A percentile compares a stretch with the other conserved stretches of the same genome.
Conservation (phyloP, 2,888 invertebrate species). For the Coleophora deauratella region DNA sequence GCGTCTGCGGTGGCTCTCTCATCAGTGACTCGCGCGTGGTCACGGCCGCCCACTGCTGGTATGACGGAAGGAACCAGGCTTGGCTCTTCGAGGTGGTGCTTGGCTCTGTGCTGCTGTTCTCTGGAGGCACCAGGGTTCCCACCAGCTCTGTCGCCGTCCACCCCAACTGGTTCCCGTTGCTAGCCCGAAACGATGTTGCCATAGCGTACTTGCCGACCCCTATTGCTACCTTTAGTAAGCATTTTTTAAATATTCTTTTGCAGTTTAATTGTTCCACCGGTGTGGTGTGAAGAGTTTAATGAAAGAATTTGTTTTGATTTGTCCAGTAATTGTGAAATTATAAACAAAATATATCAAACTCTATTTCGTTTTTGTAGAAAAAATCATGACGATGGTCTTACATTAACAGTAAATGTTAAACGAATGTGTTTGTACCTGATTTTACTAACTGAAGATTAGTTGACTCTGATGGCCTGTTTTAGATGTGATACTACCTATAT, state of each 20-base stretch:
- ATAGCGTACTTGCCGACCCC: slow-evolving; percentile 28
- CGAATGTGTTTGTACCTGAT: too few relatives aligned
- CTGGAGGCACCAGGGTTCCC: slow-evolving; percentile 32
- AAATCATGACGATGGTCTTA: too few relatives aligned
- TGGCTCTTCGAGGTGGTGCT: slow-evolving; percentile 37
- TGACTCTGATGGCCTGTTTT: too few relatives aligned
- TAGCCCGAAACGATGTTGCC: slow-evolving; percentile 37
- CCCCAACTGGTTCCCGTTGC: slow-evolving; percentile 29
- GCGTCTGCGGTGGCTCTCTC: slow-evolving; percentile 41
- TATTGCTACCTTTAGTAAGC: slow-evolving; percentile 29
- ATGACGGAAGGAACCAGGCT: slow-evolving; percentile 38
- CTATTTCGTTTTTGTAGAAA: too few relatives aligned
- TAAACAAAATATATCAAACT: too few relatives aligned
- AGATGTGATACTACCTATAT: background rate
- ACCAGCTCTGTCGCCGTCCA: slow-evolving; percentile 30
- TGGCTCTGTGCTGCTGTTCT: slow-evolving; percentile 31
- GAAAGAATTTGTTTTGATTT: too few relatives aligned
- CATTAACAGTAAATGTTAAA: too few relatives aligned
- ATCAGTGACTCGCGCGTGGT: slow-evolving; percentile 26
- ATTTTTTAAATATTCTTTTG: background rate
- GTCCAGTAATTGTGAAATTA: too few relatives aligned
- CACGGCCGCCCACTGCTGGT: slow-evolving; percentile 55
- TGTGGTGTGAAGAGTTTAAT: too few relatives aligned
- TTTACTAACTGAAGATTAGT: too few relatives aligned
- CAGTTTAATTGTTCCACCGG: too few relatives aligned